A percentile compares a stretch with the other conserved stretches of the same genome.
Evolutionary conservation across 2,113 vertebrate species (phyloP).

Genomic region (Pterocles burchelli): DNA sequence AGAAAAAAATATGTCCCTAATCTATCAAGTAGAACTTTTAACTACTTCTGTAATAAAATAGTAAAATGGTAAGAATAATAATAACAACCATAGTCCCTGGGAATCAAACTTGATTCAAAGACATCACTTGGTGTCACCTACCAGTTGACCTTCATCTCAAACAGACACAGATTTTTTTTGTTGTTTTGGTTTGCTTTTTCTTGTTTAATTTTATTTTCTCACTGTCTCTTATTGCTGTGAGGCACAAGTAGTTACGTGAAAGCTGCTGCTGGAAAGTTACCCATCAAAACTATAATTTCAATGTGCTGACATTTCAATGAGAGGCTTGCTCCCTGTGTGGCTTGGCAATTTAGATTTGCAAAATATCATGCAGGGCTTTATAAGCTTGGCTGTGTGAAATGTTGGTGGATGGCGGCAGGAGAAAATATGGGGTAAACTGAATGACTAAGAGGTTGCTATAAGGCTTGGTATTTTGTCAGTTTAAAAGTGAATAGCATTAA

Average conservation of each 20-base stretch:
- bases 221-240: not conserved
- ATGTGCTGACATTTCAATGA: slow-evolving; percentile 2
- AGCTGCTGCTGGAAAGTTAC: not conserved
- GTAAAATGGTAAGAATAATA: not conserved
- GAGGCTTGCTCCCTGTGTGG: not conserved
- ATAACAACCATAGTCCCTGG: not conserved
- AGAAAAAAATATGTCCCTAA: not conserved
- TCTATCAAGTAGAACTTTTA: not conserved
- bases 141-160: slow-evolving; percentile 7
- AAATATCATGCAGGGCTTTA: not conserved
- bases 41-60: not conserved
- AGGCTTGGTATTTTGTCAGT: not conserved
- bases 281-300: slow-evolving; percentile 21
- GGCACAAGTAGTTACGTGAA: not conserved
- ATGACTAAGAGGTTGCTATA: not conserved
- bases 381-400: not conserved
- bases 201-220: not conserved
- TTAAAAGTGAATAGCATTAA: not conserved
- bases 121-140: not conserved
- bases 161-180: not conserved
- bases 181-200: not conserved
- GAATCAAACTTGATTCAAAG: not conserved
- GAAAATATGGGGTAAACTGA: not conserved
- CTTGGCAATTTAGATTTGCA: slow-evolving; percentile 4
- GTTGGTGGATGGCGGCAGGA: not conserved